These are phyloP conservation scores for Bovichtus variegatus DNA, from an alignment of 2,797 vertebrate genomes.

Conservation along the genomic window DNA sequence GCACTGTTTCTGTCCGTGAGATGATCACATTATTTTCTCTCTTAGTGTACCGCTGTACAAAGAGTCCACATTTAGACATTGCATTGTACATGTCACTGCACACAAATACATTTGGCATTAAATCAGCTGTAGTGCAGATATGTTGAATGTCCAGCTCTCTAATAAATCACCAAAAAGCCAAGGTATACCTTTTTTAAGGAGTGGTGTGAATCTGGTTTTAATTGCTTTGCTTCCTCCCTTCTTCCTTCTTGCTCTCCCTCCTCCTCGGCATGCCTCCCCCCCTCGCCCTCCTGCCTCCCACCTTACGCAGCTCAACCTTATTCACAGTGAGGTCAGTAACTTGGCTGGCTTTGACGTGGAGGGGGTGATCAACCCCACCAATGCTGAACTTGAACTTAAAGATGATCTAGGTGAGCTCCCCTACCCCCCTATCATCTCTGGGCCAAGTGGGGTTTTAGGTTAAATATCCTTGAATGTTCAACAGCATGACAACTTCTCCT, in stretches of 20 bases:
- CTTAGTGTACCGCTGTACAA: not conserved
- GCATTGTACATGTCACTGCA: too few species aligned
- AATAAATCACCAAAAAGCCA: constrained; percentile 40
- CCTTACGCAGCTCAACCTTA: constrained; percentile 95
- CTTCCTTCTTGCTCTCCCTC: constrained; percentile 81
- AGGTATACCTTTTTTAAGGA: constrained; percentile 48
- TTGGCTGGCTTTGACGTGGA: constrained; percentile 99
- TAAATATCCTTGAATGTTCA: constrained; percentile 65
- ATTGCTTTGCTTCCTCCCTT: constrained; percentile 89
- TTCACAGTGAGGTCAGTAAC: constrained; percentile 99
- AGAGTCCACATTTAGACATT: not conserved
- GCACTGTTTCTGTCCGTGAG: not conserved
- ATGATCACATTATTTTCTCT: not conserved
- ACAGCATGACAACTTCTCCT: not conserved
- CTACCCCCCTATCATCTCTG: not conserved
- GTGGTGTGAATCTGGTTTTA: constrained; percentile 77
- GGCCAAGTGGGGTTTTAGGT: constrained; percentile 24
- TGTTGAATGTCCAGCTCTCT: not conserved
- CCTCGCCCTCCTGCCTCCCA: constrained; percentile 52
- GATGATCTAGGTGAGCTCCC: constrained; percentile 96
- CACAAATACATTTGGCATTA: not conserved
- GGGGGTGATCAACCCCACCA: constrained; percentile 99
- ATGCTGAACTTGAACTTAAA: constrained; percentile 99
- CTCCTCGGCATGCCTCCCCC: constrained; percentile 71
- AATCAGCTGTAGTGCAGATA: not conserved